Conservation (phyloP, 1,140 invertebrate species). For the Eumeta japonica region DNA sequence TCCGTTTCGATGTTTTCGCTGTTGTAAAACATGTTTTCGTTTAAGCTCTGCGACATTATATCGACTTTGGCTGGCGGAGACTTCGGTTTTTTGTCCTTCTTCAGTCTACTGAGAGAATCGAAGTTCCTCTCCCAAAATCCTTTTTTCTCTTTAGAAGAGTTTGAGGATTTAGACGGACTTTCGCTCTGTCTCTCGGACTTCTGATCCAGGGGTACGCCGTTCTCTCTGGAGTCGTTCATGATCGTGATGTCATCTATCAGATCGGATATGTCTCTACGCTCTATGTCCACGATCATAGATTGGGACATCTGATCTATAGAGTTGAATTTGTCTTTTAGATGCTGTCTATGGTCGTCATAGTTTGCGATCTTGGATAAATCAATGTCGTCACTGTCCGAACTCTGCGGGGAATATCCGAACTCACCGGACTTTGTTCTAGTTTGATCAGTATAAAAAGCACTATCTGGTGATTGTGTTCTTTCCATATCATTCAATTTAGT, state of each 20-base stretch:
- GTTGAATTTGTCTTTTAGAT: conserved; percentile 49
- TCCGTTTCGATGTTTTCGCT: conserved; percentile 51
- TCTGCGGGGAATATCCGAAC: conserved; percentile 53
- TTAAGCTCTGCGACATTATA: conserved; percentile 62
- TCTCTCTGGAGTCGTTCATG: neutral
- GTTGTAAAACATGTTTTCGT: conserved; percentile 62
- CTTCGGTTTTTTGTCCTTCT: conserved; percentile 46
- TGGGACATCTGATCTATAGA: conserved; percentile 61
- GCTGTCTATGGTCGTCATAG: conserved; percentile 42
- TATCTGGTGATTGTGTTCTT: conserved; percentile 45
- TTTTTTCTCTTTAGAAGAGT: conserved; percentile 50
- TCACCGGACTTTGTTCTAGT: conserved; percentile 49
- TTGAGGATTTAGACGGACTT: conserved; percentile 44
- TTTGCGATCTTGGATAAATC: conserved; percentile 38
- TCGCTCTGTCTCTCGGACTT: conserved; percentile 27
- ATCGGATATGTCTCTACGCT: conserved; percentile 32
- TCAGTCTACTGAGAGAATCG: conserved; percentile 40
- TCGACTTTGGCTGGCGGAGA: conserved; percentile 47
- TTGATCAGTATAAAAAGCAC: conserved; percentile 44
- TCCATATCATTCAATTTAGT: conserved; percentile 48
- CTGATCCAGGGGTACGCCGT: neutral
- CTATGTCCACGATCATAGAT: conserved; percentile 56
- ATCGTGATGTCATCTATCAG: conserved; percentile 22
- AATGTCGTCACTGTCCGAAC: conserved; percentile 49
- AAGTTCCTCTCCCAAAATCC: conserved; percentile 58